Percentiles rank a stretch among this genome's conserved stretches.
Evolutionary conservation across 1,140 invertebrate species (phyloP).

Genomic region (Drosophila pachea): DNA sequence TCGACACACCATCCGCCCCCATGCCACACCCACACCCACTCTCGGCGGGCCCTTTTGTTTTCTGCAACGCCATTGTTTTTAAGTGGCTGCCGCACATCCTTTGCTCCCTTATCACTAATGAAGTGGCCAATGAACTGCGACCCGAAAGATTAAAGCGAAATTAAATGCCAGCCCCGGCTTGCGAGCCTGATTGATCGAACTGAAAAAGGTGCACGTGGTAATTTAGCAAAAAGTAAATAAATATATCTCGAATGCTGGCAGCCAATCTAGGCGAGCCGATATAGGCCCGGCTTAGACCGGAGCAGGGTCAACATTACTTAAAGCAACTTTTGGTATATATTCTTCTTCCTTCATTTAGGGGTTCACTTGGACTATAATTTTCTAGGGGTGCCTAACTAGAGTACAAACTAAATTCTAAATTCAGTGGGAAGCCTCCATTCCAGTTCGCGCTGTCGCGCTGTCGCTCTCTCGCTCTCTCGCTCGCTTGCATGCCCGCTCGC

Average conservation of each 20-base stretch:
- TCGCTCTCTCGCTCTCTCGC: background rate
- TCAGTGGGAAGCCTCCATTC: background rate
- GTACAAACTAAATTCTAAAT: background rate
- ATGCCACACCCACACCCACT: constrained; percentile 13
- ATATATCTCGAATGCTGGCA: constrained; percentile 5
- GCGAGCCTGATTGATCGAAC: constrained; percentile 69
- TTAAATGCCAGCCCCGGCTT: constrained; percentile 66
- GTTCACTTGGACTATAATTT: background rate
- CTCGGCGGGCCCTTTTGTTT: constrained; percentile 52
- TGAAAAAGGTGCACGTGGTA: constrained; percentile 58
- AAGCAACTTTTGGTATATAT: background rate
- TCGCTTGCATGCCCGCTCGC: background rate
- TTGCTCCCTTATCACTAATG: constrained; percentile 72
- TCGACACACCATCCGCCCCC: constrained; percentile 3
- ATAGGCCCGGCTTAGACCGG: too few species aligned
- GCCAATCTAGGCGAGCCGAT: background rate
- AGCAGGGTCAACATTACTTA: too few species aligned
- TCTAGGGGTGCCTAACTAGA: background rate
- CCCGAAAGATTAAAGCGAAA: constrained; percentile 73
- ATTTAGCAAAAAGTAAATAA: constrained; percentile 8
- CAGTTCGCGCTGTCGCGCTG: constrained; percentile 8
- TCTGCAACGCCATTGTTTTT: constrained; percentile 67
- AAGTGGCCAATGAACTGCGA: constrained; percentile 75
- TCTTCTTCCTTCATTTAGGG: background rate
- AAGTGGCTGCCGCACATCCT: constrained; percentile 68